Conservation (phyloP, 1,140 invertebrate genomes). For the Apis florea region DNA sequence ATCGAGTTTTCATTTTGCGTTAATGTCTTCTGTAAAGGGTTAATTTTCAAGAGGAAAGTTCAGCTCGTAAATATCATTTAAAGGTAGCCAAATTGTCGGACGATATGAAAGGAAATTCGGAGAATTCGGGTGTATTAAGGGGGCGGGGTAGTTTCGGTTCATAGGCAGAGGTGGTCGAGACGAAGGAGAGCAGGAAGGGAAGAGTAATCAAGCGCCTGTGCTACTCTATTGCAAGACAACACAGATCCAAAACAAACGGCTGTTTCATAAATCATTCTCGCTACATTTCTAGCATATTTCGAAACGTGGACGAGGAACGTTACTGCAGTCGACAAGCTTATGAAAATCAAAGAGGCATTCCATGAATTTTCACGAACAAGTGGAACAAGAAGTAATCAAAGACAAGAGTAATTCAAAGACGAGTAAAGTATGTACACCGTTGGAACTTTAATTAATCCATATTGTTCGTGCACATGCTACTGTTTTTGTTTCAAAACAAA, state of each 20-base stretch:
- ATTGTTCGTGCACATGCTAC: too few species aligned
- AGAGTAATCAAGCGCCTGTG: slow-evolving; percentile 47
- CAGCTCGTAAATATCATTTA: slow-evolving; percentile 18
- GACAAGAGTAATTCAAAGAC: not conserved
- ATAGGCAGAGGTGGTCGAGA: slow-evolving; percentile 20
- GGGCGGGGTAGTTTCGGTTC: slow-evolving; percentile 2
- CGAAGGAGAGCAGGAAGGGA: slow-evolving; percentile 28
- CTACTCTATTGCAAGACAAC: slow-evolving; percentile 44
- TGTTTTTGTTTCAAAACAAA: not conserved
- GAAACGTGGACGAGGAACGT: not conserved
- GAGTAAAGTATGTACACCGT: too few species aligned
- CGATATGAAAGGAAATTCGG: slow-evolving; percentile 38
- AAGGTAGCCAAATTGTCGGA: slow-evolving; percentile 15
- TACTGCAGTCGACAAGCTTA: not conserved
- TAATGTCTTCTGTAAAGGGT: not conserved
- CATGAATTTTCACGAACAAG: not conserved
- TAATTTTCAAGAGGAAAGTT: slow-evolving; percentile 8
- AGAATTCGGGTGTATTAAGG: slow-evolving; percentile 33
- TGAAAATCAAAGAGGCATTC: not conserved
- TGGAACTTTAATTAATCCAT: slow-evolving; percentile 6
- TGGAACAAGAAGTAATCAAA: not conserved
- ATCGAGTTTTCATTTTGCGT: not conserved
- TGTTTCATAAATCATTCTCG: slow-evolving; percentile 50
- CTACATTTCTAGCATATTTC: slow-evolving; percentile 36
- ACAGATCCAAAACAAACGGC: slow-evolving; percentile 49